Conservation (phyloP, 2,113 vertebrate genomes). For the Neodon shergylaensis region DNA sequence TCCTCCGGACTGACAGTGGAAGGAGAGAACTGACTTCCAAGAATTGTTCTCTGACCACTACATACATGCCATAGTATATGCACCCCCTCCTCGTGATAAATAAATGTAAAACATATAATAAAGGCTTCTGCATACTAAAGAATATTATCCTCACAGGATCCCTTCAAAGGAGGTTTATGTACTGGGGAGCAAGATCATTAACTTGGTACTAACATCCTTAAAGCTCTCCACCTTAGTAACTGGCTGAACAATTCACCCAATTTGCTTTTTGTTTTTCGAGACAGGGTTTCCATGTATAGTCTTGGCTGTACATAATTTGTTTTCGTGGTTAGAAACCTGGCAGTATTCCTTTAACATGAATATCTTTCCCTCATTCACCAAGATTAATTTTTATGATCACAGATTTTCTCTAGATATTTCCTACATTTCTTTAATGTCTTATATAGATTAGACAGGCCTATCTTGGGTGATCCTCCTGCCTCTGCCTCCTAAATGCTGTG, state of each 20-base stretch:
- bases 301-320: neutral
- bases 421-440: neutral
- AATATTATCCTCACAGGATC: neutral
- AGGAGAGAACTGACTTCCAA: neutral
- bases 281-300: neutral
- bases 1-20: neutral
- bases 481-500: neutral
- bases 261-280: neutral
- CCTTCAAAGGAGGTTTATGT: conserved; percentile 33
- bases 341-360: neutral
- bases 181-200: neutral
- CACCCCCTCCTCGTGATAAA: neutral
- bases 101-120: neutral
- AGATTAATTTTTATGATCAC: neutral
- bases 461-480: neutral
- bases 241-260: neutral
- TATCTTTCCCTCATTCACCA: neutral
- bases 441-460: neutral
- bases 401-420: neutral
- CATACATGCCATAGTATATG: neutral
- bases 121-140: neutral
- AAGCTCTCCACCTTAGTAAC: neutral
- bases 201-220: neutral
- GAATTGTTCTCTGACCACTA: neutral
- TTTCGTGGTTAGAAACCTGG: conserved; percentile 28